phyloP scores from a whole-genome alignment of 2,888 invertebrate genomes.

The Halictus quadricinctus region DNA sequence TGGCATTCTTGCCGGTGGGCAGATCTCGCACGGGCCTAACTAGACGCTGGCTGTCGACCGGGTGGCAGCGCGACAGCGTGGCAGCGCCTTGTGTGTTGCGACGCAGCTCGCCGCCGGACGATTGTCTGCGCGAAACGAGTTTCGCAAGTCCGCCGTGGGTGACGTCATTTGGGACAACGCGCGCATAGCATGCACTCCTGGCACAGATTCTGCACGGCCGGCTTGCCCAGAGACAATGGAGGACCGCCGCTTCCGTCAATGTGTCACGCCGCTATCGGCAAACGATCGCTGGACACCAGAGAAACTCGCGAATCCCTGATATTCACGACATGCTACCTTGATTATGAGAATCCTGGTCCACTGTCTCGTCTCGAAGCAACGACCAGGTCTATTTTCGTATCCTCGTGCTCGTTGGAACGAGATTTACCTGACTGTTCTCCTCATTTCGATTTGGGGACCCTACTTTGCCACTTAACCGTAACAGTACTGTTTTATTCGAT shows the following conservation, averaged over 20 bases:
- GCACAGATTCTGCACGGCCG: slow-evolving; percentile 74
- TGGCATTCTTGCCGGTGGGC: slow-evolving; percentile 73
- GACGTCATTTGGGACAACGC: slow-evolving; percentile 76
- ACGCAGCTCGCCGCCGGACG: slow-evolving; percentile 43
- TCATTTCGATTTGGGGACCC: too few species aligned
- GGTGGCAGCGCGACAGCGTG: neutral
- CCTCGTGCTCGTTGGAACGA: too few species aligned
- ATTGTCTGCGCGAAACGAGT: slow-evolving; percentile 71
- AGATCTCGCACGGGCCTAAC: slow-evolving; percentile 61
- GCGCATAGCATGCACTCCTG: slow-evolving; percentile 71
- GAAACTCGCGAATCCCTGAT: slow-evolving; percentile 35
- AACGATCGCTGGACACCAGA: slow-evolving; percentile 47
- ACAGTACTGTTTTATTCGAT: too few species aligned
- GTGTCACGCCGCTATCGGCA: slow-evolving; percentile 47
- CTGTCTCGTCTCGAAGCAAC: neutral
- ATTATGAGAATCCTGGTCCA: neutral
- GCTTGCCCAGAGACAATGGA: slow-evolving; percentile 63
- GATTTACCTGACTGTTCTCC: too few species aligned
- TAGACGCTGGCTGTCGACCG: slow-evolving; percentile 34
- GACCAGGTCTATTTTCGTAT: too few species aligned
- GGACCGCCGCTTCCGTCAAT: slow-evolving; percentile 67
- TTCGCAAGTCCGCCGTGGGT: slow-evolving; percentile 66
- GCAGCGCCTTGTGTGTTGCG: neutral
- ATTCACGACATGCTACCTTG: neutral
- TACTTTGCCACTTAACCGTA: too few species aligned